Conservation (phyloP, 2,888 invertebrate genomes). For the Ennomos erosarius region DNA sequence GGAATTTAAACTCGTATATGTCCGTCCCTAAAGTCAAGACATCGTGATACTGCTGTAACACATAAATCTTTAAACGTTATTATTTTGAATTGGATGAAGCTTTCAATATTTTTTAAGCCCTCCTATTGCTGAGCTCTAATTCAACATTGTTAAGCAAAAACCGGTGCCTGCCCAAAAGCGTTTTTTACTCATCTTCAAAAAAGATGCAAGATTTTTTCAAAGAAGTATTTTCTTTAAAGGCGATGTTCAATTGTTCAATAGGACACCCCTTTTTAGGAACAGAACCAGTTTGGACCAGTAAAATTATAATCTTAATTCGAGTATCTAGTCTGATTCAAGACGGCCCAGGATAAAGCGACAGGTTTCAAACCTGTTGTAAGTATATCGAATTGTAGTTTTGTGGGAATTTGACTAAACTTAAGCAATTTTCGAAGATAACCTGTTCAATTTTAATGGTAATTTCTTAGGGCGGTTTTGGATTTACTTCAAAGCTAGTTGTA, state of each 20-base stretch:
- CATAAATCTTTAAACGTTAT: no score
- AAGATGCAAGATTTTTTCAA: constrained; percentile 14
- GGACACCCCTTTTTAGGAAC: constrained; percentile 21
- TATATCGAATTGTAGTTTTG: constrained; percentile 42
- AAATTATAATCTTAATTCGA: constrained; percentile 37
- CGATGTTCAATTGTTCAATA: constrained; percentile 6
- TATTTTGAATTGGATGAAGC: no score
- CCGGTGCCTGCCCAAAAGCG: constrained; percentile 10
- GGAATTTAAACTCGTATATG: no score
- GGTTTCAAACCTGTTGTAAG: constrained; percentile 54
- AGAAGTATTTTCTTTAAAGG: constrained; percentile 3
- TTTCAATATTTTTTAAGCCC: no score
- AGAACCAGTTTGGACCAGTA: constrained; percentile 17
- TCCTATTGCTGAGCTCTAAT: no score
- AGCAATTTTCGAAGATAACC: constrained; percentile 57
- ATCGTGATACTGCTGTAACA: no score
- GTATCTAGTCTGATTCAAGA: constrained; percentile 52
- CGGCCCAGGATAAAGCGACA: constrained; percentile 50
- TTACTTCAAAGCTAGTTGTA: constrained; percentile 56
- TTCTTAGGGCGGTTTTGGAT: constrained; percentile 39
- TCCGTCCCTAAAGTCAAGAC: no score
- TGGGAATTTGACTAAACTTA: constrained; percentile 56
- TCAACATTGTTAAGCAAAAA: neutral
- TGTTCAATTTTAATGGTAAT: constrained; percentile 46
- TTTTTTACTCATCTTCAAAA: constrained; percentile 14